Percentiles rank a stretch among this genome's conserved stretches.
Evolutionary conservation across 2,113 vertebrate species (phyloP).

Genomic region (Corythornis cristatus): DNA sequence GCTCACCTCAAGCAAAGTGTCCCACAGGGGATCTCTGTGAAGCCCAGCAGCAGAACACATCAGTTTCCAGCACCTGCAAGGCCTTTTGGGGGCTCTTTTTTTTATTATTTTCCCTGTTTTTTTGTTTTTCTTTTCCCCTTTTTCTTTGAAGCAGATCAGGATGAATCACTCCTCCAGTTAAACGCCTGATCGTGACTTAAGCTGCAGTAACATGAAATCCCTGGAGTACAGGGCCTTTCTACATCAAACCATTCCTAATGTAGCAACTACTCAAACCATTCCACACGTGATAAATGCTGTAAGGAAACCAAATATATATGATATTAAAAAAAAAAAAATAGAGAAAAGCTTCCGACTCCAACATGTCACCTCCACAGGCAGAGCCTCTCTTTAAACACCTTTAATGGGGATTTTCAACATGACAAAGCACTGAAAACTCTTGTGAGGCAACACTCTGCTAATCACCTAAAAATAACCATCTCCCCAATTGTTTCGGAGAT

Average conservation of each 20-base stretch:
- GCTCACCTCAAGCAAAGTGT: not conserved
- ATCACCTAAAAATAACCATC: conserved; percentile 59
- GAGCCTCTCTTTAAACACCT: not conserved
- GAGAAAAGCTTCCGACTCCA: not conserved
- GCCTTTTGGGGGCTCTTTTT: not conserved
- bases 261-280: not conserved
- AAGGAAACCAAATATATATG: conserved; percentile 14
- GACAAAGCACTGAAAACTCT: conserved; percentile 32
- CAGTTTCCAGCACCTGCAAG: not conserved
- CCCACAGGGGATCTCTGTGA: not conserved
- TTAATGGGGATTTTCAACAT: conserved; percentile 7
- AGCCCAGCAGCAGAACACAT: not conserved
- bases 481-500: conserved; percentile 38
- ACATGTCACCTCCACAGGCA: not conserved
- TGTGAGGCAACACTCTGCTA: conserved; percentile 40
- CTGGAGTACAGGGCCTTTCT: not conserved
- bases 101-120: too few relatives aligned
- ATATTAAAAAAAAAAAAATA: not conserved
- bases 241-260: not conserved
- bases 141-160: not conserved
- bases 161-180: conserved; percentile 50
- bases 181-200: conserved; percentile 52
- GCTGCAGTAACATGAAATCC: conserved; percentile 32
- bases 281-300: not conserved
- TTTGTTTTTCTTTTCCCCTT: too few relatives aligned